Evolutionary conservation across 2,113 vertebrate genomes (phyloP).

Genomic region (Syngnathoides biaculeatus): DNA sequence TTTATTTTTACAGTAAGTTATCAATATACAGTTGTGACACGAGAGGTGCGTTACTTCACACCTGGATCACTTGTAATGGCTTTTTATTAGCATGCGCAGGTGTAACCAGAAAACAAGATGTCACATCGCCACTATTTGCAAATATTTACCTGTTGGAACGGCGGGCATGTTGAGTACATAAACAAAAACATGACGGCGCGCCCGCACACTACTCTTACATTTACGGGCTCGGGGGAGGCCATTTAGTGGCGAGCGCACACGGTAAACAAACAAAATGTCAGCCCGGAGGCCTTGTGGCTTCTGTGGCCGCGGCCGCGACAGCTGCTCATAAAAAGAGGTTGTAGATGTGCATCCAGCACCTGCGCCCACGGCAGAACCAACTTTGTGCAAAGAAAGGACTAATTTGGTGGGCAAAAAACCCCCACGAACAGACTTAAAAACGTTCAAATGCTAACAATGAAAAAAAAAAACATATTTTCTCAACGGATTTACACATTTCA

Average conservation of each 20-base stretch:
- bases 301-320: constrained; percentile 54
- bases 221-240: constrained; percentile 24
- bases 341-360: constrained; percentile 56
- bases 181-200: neutral
- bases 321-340: constrained; percentile 52
- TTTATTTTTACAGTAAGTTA: too few species aligned
- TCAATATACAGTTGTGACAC: neutral
- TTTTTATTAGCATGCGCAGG: neutral
- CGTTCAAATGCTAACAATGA: too few species aligned
- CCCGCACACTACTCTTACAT: constrained; percentile 19
- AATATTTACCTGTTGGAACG: neutral
- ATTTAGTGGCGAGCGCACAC: constrained; percentile 36
- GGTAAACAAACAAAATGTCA: constrained; percentile 57
- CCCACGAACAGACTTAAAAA: neutral
- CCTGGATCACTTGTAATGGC: neutral
- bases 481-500: too few species aligned
- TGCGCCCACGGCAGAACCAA: constrained; percentile 41
- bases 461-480: too few species aligned
- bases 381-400: neutral
- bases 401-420: neutral
- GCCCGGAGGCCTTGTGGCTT: constrained; percentile 59
- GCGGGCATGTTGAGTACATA: neutral
- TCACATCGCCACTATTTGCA: neutral
- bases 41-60: neutral
- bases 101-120: neutral